Evolutionary conservation across 2,888 invertebrate species (phyloP), one percentile per base, ranked within the genome.

Genomic region (Oscheius sp.): DNA sequence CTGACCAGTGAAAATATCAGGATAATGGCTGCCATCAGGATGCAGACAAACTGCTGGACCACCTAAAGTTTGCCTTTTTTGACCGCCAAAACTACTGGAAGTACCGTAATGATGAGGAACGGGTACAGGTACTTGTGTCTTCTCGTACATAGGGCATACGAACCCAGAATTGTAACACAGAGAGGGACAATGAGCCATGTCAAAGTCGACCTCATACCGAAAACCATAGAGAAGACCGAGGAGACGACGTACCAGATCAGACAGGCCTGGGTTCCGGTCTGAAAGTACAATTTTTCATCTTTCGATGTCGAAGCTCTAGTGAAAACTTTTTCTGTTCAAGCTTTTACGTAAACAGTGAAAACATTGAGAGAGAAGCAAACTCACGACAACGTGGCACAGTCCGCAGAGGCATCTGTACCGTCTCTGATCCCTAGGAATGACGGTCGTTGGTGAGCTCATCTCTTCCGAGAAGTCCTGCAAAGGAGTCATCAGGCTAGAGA

Each of bases 101-200:
- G 71, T 63, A 85, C 86, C 13, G 86, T 84, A 55, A 86, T 85
- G 48, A 86, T 86, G n/a, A 86, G 76, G 72, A 86, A 85, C 10
- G 86, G 86, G 60, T 86, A 86, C 21, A 86, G 78, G 73, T 87
- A 86, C 75, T 86, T 86, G 77, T 86, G 86, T 59, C 84, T 76
- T 70, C 84, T 78, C 37, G 82, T 77, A 21, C 65, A 66, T 55
- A 87, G 80, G 21, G 82, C 86, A 74, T 86, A 86, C 10, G 80
- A 68, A 21, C 85, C 83, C 37, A 86, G 74, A 13, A 79, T 76
- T 33, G 84, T 85, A 10, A 86, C 84, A 60, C 82, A 77, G 53
- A 87, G 77, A 2, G 86, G 86, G 32, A 86, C 85, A 33, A 83
- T 78, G 11, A 83, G 71, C 82, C 83, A 83, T 42, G 81, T 83